These are phyloP conservation scores for Anguilla japonica DNA, from an alignment of 2,113 vertebrate species.

Conservation along the genomic window DNA sequence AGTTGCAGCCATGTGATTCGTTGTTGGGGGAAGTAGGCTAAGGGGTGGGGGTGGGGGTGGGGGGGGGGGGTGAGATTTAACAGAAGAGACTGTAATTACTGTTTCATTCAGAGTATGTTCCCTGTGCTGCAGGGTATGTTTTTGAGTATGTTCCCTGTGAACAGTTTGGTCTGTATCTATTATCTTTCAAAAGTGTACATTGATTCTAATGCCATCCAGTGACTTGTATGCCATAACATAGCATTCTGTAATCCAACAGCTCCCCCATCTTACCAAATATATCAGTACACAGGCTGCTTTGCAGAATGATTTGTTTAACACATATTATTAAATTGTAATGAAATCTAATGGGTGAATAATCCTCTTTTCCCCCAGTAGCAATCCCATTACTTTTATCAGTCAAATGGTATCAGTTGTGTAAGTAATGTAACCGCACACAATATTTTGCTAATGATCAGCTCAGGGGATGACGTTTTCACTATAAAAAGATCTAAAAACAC, in stretches of 20 bases:
- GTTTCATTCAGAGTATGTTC: no score
- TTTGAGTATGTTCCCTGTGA: no score
- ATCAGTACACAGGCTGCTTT: conserved; percentile 16
- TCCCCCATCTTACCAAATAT: conserved; percentile 33
- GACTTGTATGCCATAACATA: not conserved
- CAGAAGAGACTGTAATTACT: no score
- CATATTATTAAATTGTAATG: not conserved
- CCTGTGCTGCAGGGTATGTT: no score
- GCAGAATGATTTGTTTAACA: conserved; percentile 16
- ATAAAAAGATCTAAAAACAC: no score
- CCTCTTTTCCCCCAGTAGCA: not conserved
- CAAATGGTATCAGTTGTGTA: not conserved
- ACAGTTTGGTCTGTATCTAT: not conserved
- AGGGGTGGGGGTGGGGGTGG: no score
- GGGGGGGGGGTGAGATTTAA: no score
- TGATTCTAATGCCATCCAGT: conserved; percentile 1
- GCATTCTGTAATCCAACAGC: conserved; percentile 29
- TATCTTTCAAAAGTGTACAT: not conserved
- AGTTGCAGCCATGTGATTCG: no score
- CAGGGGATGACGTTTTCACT: not conserved
- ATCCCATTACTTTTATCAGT: not conserved
- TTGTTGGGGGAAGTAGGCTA: no score
- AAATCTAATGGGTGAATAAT: conserved; percentile 22
- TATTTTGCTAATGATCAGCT: not conserved
- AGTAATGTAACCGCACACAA: not conserved